These are phyloP conservation scores for Premnoplex brunnescens DNA, from an alignment of 2,797 vertebrate genomes.

Conservation along the genomic window DNA sequence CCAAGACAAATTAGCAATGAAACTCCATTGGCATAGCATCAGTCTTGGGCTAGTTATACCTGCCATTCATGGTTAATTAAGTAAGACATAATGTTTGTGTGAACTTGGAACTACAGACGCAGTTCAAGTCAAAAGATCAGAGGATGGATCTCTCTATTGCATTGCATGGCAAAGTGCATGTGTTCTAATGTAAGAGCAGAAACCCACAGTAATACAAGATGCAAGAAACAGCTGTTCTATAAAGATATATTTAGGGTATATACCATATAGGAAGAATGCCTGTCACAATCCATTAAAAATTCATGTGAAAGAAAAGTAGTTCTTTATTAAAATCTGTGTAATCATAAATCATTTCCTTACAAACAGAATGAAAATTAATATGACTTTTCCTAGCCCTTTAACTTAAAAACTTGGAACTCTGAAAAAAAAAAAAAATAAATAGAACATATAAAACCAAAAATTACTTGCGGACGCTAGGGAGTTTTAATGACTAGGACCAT, in stretches of 20 bases:
- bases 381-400: background rate
- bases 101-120: background rate
- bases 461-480: background rate
- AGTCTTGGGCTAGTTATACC: background rate
- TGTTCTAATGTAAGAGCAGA: background rate
- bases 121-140: background rate
- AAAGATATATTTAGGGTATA: background rate
- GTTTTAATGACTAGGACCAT: background rate
- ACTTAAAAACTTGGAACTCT: background rate
- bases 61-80: background rate
- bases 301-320: background rate
- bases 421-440: background rate
- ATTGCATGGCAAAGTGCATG: background rate
- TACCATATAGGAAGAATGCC: background rate
- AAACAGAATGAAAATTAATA: background rate
- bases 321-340: background rate
- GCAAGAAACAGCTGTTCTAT: background rate
- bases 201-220: background rate
- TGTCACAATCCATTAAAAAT: background rate
- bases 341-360: background rate
- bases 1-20: background rate
- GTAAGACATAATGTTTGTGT: background rate
- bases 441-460: background rate
- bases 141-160: background rate
- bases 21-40: background rate